Conservation (phyloP, 2,888 invertebrate genomes). For the Schrankia costaestrigalis region DNA sequence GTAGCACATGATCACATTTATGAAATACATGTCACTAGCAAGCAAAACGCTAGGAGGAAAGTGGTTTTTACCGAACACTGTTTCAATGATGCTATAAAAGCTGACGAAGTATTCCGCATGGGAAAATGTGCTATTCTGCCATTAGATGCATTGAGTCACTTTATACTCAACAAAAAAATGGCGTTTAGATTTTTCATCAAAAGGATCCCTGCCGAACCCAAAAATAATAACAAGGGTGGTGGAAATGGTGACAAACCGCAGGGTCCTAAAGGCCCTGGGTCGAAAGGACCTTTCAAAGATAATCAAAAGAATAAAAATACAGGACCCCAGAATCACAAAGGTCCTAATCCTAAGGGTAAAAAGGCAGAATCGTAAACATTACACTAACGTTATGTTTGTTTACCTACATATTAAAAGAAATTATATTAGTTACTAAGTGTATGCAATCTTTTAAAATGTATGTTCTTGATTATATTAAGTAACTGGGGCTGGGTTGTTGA, state of each 20-base stretch:
- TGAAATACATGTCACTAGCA: slow-evolving; percentile 61
- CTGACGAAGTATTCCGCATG: slow-evolving; percentile 58
- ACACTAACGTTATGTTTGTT: slow-evolving; percentile 11
- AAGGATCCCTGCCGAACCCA: slow-evolving; percentile 35
- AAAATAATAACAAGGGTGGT: slow-evolving; percentile 32
- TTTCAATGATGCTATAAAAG: slow-evolving; percentile 57
- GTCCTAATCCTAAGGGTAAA: slow-evolving; percentile 17
- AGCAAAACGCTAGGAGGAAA: slow-evolving; percentile 53
- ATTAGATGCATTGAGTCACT: slow-evolving; percentile 48
- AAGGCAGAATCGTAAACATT: too few species aligned
- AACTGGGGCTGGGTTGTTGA: too few species aligned
- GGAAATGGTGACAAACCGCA: slow-evolving; percentile 31
- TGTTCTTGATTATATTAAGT: too few species aligned
- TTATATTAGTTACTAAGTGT: too few species aligned
- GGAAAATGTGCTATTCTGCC: slow-evolving; percentile 63
- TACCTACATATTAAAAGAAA: too few species aligned
- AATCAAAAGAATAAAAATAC: background rate
- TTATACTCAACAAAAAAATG: slow-evolving; percentile 52
- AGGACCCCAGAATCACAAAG: slow-evolving; percentile 18
- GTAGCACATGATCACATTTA: slow-evolving; percentile 59
- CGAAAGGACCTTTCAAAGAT: slow-evolving; percentile 32
- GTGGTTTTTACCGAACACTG: slow-evolving; percentile 61
- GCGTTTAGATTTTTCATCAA: slow-evolving; percentile 59
- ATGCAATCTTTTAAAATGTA: too few species aligned
- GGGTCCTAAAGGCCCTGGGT: slow-evolving; percentile 31